Conservation (phyloP, 1,140 invertebrate species). For the Scaptomyza graminum region DNA sequence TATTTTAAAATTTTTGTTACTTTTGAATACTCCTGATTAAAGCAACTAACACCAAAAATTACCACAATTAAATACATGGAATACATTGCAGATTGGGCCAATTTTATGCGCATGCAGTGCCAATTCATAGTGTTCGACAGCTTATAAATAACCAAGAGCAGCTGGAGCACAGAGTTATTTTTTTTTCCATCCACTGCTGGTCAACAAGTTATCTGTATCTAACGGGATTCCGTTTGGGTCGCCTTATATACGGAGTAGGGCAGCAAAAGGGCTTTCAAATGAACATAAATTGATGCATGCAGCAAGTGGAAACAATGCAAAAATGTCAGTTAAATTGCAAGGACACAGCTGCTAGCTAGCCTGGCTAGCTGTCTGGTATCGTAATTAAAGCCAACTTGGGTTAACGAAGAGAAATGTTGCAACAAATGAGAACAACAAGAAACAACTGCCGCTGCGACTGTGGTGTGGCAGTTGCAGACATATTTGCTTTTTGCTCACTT, state of each 20-base stretch:
- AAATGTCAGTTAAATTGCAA: slow-evolving; percentile 29
- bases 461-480: slow-evolving; percentile 48
- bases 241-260: neutral
- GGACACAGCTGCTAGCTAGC: slow-evolving; percentile 38
- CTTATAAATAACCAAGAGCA: slow-evolving; percentile 23
- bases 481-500: slow-evolving; percentile 71
- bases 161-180: neutral
- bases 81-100: too few relatives aligned
- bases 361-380: slow-evolving; percentile 40
- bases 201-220: slow-evolving; percentile 4
- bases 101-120: neutral
- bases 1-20: too few relatives aligned
- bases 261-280: slow-evolving; percentile 52
- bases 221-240: neutral
- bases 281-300: slow-evolving; percentile 71
- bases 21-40: too few relatives aligned
- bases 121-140: slow-evolving; percentile 23
- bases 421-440: slow-evolving; percentile 38
- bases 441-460: slow-evolving; percentile 7
- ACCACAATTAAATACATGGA: too few relatives aligned
- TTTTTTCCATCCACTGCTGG: slow-evolving; percentile 4
- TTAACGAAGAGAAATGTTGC: slow-evolving; percentile 76
- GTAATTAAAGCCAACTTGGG: slow-evolving; percentile 73
- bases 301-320: slow-evolving; percentile 23
- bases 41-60: too few relatives aligned